Conservation (phyloP, 2,888 invertebrate genomes). For the Pimpla rufipes region DNA sequence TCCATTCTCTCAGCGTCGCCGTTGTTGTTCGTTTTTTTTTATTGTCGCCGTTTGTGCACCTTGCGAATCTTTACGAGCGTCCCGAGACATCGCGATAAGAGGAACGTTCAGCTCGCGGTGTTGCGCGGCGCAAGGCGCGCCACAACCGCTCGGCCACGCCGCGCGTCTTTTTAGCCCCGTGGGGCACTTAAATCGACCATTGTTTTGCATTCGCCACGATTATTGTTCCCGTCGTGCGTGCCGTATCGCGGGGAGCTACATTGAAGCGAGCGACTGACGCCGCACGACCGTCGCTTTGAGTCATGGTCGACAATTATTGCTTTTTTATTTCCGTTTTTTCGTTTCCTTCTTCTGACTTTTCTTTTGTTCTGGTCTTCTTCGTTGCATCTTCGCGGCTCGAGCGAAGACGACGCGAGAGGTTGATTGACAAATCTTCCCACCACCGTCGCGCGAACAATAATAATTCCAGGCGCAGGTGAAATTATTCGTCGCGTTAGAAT, state of each 20-base stretch:
- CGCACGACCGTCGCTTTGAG: constrained; percentile 59
- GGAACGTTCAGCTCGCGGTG: constrained; percentile 22
- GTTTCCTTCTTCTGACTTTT: not conserved
- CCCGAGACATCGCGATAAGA: constrained; percentile 56
- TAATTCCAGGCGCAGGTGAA: not conserved
- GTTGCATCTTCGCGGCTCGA: not conserved
- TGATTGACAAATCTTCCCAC: constrained; percentile 3
- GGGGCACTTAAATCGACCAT: constrained; percentile 70
- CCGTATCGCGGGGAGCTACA: constrained; percentile 66
- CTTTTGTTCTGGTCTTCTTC: constrained; percentile 22
- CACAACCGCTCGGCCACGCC: constrained; percentile 11
- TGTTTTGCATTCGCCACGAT: constrained; percentile 73
- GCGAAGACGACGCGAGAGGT: constrained; percentile 13
- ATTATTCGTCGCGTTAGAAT: not conserved
- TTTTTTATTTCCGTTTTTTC: constrained; percentile 1
- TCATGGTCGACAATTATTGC: constrained; percentile 56
- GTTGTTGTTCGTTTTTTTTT: constrained; percentile 15
- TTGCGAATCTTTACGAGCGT: constrained; percentile 61
- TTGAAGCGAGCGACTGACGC: constrained; percentile 23
- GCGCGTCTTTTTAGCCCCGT: constrained; percentile 62
- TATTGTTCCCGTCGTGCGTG: constrained; percentile 71
- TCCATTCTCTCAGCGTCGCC: not conserved
- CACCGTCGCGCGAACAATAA: not conserved
- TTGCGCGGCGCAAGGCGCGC: not conserved
- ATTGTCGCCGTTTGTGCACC: constrained; percentile 32